Conservation (phyloP, 2,113 vertebrate species). For the Syngnathoides biaculeatus region DNA sequence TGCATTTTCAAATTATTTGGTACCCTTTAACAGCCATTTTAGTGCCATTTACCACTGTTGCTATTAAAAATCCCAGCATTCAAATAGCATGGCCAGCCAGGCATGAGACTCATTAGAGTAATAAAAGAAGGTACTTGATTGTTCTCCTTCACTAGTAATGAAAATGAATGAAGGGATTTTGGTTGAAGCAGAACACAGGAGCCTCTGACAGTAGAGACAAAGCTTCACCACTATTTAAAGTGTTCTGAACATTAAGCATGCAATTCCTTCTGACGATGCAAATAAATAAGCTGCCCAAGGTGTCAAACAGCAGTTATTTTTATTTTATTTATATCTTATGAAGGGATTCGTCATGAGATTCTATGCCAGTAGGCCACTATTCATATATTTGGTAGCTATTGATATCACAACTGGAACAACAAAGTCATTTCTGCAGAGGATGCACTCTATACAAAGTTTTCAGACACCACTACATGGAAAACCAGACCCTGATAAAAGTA, state of each 20-base stretch:
- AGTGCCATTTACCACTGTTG: slow-evolving; percentile 4
- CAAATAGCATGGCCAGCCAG: slow-evolving; percentile 21
- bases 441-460: no score
- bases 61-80: slow-evolving; percentile 13
- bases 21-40: slow-evolving; percentile 2
- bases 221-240: slow-evolving; percentile 1
- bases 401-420: no score
- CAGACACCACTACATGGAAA: no score
- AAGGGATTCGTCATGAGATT: no score
- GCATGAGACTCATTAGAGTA: slow-evolving; percentile 24
- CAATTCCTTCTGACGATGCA: not conserved
- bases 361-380: no score
- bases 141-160: slow-evolving; percentile 13
- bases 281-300: not conserved
- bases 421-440: no score
- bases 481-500: no score
- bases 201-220: not conserved
- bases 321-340: no score
- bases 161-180: slow-evolving; percentile 12
- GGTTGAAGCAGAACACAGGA: not conserved
- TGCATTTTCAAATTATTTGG: slow-evolving; percentile 8
- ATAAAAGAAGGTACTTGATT: slow-evolving; percentile 3
- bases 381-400: no score
- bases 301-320: not conserved
- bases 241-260: not conserved